These are phyloP conservation scores for Temnothorax ravouxi DNA, from an alignment of 2,888 invertebrate genomes.

Conservation along the genomic window DNA sequence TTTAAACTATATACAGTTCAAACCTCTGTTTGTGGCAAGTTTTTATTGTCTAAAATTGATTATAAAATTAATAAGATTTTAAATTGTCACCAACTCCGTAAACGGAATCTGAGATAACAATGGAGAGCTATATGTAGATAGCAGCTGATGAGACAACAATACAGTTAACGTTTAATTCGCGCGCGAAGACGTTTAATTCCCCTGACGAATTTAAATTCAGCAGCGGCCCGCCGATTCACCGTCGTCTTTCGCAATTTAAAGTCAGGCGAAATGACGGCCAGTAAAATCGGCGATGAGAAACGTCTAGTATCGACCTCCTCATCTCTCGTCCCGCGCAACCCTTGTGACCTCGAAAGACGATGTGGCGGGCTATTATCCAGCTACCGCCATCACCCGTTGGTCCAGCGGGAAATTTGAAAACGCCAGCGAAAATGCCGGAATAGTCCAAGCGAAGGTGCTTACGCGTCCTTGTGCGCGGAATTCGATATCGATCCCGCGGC, in stretches of 20 bases:
- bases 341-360: slow-evolving; percentile 42
- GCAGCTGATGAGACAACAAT: slow-evolving; percentile 23
- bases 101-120: slow-evolving; percentile 25
- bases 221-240: slow-evolving; percentile 37
- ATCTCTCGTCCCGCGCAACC: slow-evolving; percentile 2
- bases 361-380: slow-evolving; percentile 47
- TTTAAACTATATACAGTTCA: neutral
- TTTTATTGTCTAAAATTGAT: slow-evolving; percentile 25
- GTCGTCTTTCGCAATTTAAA: slow-evolving; percentile 43
- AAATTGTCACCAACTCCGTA: neutral
- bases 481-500: slow-evolving; percentile 51
- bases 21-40: neutral
- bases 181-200: slow-evolving; percentile 38
- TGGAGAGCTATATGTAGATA: neutral
- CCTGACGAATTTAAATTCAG: slow-evolving; percentile 52
- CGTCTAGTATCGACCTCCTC: slow-evolving; percentile 19
- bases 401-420: slow-evolving; percentile 54
- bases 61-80: slow-evolving; percentile 34
- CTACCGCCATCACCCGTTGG: slow-evolving; percentile 35
- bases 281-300: slow-evolving; percentile 40
- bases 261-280: slow-evolving; percentile 53
- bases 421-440: slow-evolving; percentile 51
- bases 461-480: slow-evolving; percentile 49
- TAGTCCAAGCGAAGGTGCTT: slow-evolving; percentile 46
- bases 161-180: slow-evolving; percentile 43